Percentiles rank a stretch among this genome's conserved stretches.
These are phyloP conservation scores for Corvus moneduloides DNA, from an alignment of 2,113 vertebrate species.

Conservation along the genomic window DNA sequence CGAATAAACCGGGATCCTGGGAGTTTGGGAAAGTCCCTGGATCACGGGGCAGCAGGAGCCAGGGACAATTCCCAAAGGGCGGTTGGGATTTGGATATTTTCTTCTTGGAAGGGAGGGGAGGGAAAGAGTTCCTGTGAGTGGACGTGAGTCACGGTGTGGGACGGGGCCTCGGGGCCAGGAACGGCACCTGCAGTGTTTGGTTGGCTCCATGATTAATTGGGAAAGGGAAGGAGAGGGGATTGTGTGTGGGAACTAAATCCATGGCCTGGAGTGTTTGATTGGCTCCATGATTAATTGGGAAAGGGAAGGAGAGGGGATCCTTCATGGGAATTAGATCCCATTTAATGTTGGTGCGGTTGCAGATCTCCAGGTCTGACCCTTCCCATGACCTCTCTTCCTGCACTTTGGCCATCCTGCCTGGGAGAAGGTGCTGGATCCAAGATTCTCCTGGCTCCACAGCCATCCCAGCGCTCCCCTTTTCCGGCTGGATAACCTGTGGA, in stretches of 20 bases:
- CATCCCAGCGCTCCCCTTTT: background rate
- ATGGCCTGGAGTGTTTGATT: background rate
- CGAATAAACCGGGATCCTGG: background rate
- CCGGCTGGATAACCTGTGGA: background rate
- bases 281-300: fast-evolving
- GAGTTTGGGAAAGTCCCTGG: background rate
- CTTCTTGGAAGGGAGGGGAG: background rate
- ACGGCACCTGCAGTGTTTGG: background rate
- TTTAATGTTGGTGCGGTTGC: background rate
- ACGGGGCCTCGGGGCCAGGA: background rate
- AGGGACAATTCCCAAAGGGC: background rate
- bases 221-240: background rate
- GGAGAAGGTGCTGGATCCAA: background rate
- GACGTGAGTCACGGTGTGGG: background rate
- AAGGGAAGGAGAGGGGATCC: background rate
- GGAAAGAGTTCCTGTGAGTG: background rate
- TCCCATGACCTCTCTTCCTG: background rate
- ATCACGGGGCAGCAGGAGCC: background rate
- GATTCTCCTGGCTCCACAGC: background rate
- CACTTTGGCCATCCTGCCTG: background rate
- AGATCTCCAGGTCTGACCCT: background rate
- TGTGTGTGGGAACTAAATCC: background rate
- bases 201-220: background rate
- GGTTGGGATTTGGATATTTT: background rate
- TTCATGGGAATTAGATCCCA: background rate